A percentile compares a stretch with the other conserved stretches of the same genome.
Conservation (phyloP, 1,140 invertebrate genomes). For the Panagrolaimus sp. region DNA sequence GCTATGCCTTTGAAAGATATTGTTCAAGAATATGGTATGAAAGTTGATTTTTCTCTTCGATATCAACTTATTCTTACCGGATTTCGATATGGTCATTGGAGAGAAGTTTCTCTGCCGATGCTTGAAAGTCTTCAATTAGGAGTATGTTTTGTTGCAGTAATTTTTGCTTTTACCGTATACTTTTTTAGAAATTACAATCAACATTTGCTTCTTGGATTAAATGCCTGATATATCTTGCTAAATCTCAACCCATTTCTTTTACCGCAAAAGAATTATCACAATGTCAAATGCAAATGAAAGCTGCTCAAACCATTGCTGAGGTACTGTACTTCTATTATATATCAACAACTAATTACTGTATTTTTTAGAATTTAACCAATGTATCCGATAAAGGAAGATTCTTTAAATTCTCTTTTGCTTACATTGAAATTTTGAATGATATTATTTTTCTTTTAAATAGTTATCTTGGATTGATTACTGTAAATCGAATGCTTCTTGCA, state of each 20-base stretch:
- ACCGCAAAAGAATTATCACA: too few relatives aligned
- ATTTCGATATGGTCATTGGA: conserved; percentile 1
- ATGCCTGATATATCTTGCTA: neutral
- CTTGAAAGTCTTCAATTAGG: neutral
- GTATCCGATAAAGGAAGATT: neutral
- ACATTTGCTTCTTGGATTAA: conserved; percentile 3
- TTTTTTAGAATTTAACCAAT: neutral
- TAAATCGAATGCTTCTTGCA: neutral
- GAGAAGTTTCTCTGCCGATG: neutral
- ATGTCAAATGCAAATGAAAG: too few relatives aligned
- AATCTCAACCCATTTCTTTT: neutral
- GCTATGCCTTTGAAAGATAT: neutral
- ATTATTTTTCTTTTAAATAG: neutral
- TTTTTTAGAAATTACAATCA: neutral
- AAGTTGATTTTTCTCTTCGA: neutral
- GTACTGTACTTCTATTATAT: too few relatives aligned
- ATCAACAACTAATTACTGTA: too few relatives aligned
- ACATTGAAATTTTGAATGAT: neutral
- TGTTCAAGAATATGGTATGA: neutral
- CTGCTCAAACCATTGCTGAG: too few relatives aligned
- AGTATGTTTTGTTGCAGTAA: neutral
- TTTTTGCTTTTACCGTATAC: neutral
- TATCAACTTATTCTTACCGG: neutral
- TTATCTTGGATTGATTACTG: neutral
- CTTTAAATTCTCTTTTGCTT: neutral